Percentiles rank a stretch among this genome's conserved stretches.
These are phyloP conservation scores for Eilema sororculum DNA, from an alignment of 2,888 invertebrate species.

Conservation along the genomic window DNA sequence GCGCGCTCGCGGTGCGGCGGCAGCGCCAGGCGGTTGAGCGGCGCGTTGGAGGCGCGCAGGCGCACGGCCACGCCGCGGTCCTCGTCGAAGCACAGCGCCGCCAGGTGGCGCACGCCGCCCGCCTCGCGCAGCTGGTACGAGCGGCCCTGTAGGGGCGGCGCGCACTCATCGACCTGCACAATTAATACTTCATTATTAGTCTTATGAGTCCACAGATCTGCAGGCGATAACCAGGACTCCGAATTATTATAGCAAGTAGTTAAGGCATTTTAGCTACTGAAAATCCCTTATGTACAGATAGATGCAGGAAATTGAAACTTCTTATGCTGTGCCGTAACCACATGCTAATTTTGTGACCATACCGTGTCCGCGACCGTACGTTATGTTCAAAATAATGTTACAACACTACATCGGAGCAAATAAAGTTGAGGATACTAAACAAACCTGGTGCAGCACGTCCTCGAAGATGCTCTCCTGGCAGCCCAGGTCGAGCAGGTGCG, in stretches of 20 bases:
- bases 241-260: no score
- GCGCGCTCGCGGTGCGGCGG: constrained; percentile 62
- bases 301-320: no score
- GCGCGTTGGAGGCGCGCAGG: constrained; percentile 57
- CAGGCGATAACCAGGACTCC: no score
- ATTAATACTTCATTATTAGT: neutral
- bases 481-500: constrained; percentile 76
- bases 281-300: no score
- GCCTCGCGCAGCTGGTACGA: constrained; percentile 66
- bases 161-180: constrained; percentile 71
- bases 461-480: constrained; percentile 80
- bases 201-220: neutral
- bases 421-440: neutral
- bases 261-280: neutral
- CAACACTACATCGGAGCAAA: neutral
- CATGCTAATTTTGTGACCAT: no score
- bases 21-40: constrained; percentile 54
- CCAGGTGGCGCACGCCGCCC: constrained; percentile 65
- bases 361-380: no score
- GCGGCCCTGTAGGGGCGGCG: constrained; percentile 73
- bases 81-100: constrained; percentile 74
- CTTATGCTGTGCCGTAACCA: no score
- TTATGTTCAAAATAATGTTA: no score
- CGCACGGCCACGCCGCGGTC: constrained; percentile 65
- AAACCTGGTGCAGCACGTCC: constrained; percentile 76